Evolutionary conservation across 2,888 invertebrate genomes (phyloP).

Genomic region (Meloe dianella): DNA sequence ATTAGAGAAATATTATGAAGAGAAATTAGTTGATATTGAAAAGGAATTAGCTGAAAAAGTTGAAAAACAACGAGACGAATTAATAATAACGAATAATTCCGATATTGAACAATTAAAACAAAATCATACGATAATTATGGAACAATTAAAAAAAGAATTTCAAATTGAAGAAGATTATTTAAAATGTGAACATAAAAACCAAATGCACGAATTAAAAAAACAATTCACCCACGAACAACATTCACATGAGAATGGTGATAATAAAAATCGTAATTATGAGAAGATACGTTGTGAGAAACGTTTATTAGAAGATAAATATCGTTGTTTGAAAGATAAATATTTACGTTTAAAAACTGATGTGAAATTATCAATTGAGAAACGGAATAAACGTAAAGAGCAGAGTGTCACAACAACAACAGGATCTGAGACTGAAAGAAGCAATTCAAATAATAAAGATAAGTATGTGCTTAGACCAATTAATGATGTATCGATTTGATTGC

Average conservation of each 20-base stretch:
- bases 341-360: constrained; percentile 80
- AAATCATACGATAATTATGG: constrained; percentile 67
- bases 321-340: constrained; percentile 82
- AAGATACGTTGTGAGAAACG: constrained; percentile 74
- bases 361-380: constrained; percentile 76
- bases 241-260: constrained; percentile 40
- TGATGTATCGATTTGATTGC: too few species aligned
- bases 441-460: constrained; percentile 67
- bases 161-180: constrained; percentile 72
- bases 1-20: constrained; percentile 62
- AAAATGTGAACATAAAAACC: constrained; percentile 71
- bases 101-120: constrained; percentile 64
- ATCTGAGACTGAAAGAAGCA: constrained; percentile 80
- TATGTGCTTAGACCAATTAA: constrained; percentile 12
- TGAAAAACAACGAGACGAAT: constrained; percentile 59
- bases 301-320: constrained; percentile 78
- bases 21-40: constrained; percentile 63
- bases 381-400: constrained; percentile 70
- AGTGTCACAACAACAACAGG: constrained; percentile 66
- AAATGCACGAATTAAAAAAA: constrained; percentile 68
- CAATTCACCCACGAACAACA: constrained; percentile 63
- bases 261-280: constrained; percentile 61
- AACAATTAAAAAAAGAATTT: constrained; percentile 69
- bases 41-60: constrained; percentile 61
- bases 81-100: constrained; percentile 64